These are phyloP conservation scores for Diadromus collaris DNA, from an alignment of 2,888 invertebrate species.

Conservation along the genomic window DNA sequence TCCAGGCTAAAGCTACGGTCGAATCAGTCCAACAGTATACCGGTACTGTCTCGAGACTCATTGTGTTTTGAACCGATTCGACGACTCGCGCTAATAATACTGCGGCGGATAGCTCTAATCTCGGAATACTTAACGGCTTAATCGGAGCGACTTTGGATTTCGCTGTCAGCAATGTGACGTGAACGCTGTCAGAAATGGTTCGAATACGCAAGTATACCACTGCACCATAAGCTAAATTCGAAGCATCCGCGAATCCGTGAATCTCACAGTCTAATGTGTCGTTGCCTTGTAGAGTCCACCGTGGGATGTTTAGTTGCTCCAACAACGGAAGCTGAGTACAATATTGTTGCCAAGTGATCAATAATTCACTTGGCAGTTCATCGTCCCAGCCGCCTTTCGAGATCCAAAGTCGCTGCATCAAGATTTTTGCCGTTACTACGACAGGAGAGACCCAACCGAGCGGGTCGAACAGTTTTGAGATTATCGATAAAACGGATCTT, in stretches of 20 bases:
- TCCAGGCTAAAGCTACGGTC: constrained; percentile 56
- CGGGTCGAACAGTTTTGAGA: not conserved
- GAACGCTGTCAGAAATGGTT: not conserved
- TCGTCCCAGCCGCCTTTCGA: not conserved
- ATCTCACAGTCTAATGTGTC: not conserved
- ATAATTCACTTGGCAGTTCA: not conserved
- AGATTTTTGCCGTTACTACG: not conserved
- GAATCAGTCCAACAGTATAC: constrained; percentile 58
- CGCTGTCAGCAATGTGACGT: not conserved
- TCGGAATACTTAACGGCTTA: constrained; percentile 27
- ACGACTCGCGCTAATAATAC: constrained; percentile 44
- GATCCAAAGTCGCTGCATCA: not conserved
- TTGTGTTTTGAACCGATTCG: constrained; percentile 11
- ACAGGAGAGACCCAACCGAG: not conserved
- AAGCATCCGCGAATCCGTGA: too few species aligned
- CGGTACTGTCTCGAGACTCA: constrained; percentile 5
- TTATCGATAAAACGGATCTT: not conserved
- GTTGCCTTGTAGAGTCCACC: not conserved
- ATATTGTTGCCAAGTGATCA: not conserved
- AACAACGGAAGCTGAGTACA: not conserved
- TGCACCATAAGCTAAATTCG: not conserved
- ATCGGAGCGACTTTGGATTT: constrained; percentile 2
- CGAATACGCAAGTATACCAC: not conserved
- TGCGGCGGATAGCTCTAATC: constrained; percentile 58
- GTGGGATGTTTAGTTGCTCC: not conserved